phyloP scores from a whole-genome alignment of 1,140 invertebrate species.

The Choristoneura fumiferana region DNA sequence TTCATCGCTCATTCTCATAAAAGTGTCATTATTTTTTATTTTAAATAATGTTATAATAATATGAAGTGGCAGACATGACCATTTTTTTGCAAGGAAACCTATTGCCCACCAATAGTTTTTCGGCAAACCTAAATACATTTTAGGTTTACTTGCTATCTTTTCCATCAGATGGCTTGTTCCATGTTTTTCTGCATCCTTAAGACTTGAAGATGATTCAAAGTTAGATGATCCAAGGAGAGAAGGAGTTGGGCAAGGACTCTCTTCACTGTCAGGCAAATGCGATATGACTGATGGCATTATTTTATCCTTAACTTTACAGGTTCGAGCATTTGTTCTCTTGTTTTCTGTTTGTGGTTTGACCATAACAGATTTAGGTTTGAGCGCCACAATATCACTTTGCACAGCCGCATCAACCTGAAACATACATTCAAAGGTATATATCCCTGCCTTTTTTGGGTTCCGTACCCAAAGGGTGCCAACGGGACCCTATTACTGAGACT shows the following conservation, averaged over 20 bases:
- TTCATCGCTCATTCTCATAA: slow-evolving; percentile 1
- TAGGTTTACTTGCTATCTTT: neutral
- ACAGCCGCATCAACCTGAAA: slow-evolving; percentile 12
- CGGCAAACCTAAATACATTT: slow-evolving; percentile 13
- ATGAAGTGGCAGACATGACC: neutral
- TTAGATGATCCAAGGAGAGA: slow-evolving; percentile 1
- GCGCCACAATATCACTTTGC: neutral
- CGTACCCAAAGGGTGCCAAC: too few species aligned
- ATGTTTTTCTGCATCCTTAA: slow-evolving; percentile 78
- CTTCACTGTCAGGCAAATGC: neutral
- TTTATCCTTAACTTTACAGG: neutral
- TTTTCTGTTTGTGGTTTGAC: neutral
- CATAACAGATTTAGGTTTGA: neutral
- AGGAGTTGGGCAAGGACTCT: neutral
- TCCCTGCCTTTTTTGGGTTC: too few species aligned
- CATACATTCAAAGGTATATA: neutral
- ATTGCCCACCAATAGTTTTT: slow-evolving; percentile 2
- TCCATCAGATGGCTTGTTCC: slow-evolving; percentile 36
- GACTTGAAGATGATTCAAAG: neutral
- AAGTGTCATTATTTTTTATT: slow-evolving; percentile 8
- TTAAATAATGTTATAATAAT: slow-evolving; percentile 10
- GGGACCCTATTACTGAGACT: too few species aligned
- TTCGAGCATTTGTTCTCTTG: neutral
- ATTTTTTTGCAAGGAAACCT: neutral
- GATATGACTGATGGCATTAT: neutral